Evolutionary conservation across 2,888 invertebrate genomes (phyloP).

Genomic region (Mesorhabditis belari): DNA sequence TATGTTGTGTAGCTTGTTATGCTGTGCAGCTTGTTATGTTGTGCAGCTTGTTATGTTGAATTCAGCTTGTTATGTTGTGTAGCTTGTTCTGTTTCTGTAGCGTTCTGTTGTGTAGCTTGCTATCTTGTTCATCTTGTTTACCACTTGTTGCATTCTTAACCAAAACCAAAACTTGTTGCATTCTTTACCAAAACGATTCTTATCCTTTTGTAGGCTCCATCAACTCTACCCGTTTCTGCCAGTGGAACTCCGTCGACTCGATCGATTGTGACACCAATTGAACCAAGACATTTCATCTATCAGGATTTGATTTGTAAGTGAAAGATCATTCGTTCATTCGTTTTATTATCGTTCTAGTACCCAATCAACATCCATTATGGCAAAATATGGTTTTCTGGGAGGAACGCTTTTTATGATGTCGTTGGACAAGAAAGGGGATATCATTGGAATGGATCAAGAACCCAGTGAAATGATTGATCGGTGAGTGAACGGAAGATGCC

Average conservation of each 20-base stretch:
- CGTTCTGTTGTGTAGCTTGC: too few species aligned
- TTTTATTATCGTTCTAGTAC: constrained; percentile 14
- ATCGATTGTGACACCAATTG: constrained; percentile 14
- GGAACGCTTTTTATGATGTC: constrained; percentile 92
- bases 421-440: constrained; percentile 93
- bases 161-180: too few species aligned
- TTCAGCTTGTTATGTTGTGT: too few species aligned
- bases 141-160: too few species aligned
- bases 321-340: neutral
- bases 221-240: constrained; percentile 11
- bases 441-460: constrained; percentile 95
- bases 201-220: too few species aligned
- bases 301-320: constrained; percentile 44
- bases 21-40: too few species aligned
- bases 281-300: constrained; percentile 42
- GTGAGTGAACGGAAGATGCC: too few species aligned
- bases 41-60: too few species aligned
- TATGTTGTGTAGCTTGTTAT: too few species aligned
- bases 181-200: too few species aligned
- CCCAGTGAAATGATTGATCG: constrained; percentile 52
- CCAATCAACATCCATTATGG: constrained; percentile 65
- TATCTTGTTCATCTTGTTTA: too few species aligned
- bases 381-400: constrained; percentile 99
- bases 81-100: too few species aligned
- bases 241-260: neutral